Base-by-base conservation (phyloP, 2,797 vertebrate species). In the Aphelocoma californica region DNA sequence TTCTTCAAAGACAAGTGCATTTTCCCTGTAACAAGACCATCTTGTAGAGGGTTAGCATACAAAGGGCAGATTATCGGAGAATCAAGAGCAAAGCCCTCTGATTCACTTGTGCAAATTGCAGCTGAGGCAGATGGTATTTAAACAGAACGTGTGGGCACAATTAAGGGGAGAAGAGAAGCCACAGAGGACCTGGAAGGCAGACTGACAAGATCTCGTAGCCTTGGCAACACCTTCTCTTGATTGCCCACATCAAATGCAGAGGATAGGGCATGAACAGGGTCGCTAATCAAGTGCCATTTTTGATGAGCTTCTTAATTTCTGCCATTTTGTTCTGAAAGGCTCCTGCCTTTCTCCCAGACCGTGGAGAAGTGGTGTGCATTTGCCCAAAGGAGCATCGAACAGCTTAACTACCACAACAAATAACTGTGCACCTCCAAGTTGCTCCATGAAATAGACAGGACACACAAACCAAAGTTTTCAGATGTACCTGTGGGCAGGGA, bases 111-210 rank as follows among this genome's bases (percentile, higher is more conserved):
- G 91, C 80, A 96, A 96, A 96, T 91, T 96, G 84, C 93, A 96
- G 80, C 58, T 79, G 81, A 92, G 90, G 79, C 75, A 95, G 92
- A 93, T 96, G 95, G 84, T 92, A 93, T 96, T 97, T 97, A 93
- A 93, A 96, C 73, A 93, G 88, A 95, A 81, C 6, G 44, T 83
- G 75, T 79, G 58, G 75, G 86, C 65, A 92, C 73, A 88, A 87
- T 84, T 91, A 80, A 14, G 12, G 45, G 45, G 38, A 34, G 38
- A 81, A 81, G 61, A 93, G 78, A 95, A 94, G 75, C 47, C 92
- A 66, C 96, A 94, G 94, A 94, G 86, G 96, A 92, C 62, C 40
- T 84, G 64, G 40, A 81, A 88, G 38, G 72, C 86, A 94, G 81
- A 81, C 65, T 79, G 89, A 91, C 84, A 95, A 34, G 48, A 25